Evolutionary conservation across 2,797 vertebrate species (phyloP).

Genomic region (Oophaga sylvatica): DNA sequence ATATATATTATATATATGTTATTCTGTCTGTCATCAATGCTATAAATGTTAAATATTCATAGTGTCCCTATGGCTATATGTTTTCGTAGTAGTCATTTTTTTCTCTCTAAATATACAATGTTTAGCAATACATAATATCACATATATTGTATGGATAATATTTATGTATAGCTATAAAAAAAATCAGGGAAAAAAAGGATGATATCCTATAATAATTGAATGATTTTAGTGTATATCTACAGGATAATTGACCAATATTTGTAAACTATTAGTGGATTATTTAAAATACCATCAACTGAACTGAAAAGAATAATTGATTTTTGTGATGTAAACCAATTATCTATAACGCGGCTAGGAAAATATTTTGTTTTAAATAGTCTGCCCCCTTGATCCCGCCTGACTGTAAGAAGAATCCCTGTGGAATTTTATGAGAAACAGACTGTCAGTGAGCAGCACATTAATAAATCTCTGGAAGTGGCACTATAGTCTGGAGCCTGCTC

Average conservation of each 20-base stretch:
- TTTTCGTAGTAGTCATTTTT: too few species aligned
- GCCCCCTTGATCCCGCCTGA: constrained; percentile 30
- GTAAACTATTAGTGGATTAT: not conserved
- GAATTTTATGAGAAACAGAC: constrained; percentile 48
- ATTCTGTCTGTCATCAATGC: too few species aligned
- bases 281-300: not conserved
- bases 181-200: not conserved
- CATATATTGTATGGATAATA: too few species aligned
- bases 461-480: constrained; percentile 41
- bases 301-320: not conserved
- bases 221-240: not conserved
- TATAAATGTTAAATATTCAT: too few species aligned
- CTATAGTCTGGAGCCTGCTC: not conserved
- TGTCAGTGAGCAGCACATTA: constrained; percentile 16
- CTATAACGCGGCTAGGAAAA: constrained; percentile 19
- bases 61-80: too few species aligned
- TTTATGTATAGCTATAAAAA: too few species aligned
- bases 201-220: not conserved
- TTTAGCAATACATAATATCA: too few species aligned
- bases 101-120: too few species aligned
- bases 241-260: not conserved
- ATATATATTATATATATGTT: too few species aligned
- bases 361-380: constrained; percentile 9
- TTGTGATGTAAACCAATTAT: not conserved
- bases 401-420: constrained; percentile 17